phyloP scores from a whole-genome alignment of 2,888 invertebrate genomes.

The Cheilosia urbana region DNA sequence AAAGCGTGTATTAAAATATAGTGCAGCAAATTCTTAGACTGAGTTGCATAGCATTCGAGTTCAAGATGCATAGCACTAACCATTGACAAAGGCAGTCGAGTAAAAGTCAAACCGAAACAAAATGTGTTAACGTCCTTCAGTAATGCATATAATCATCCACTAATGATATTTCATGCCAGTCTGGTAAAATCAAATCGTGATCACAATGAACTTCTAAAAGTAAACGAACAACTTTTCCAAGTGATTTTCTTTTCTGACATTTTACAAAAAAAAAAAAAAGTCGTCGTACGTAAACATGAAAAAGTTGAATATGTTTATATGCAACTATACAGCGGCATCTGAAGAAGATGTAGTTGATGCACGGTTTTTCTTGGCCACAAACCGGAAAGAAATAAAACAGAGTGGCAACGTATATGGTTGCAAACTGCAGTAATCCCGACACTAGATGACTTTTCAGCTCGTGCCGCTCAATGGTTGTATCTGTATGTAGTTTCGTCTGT shows the following conservation, averaged over 20 bases:
- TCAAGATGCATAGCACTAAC: background rate
- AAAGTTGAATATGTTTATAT: background rate
- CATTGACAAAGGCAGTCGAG: slow-evolving; percentile 20
- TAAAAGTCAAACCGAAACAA: slow-evolving; percentile 40
- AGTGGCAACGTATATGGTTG: background rate
- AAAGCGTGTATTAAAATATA: too few relatives aligned
- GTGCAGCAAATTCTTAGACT: too few relatives aligned
- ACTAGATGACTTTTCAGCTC: slow-evolving; percentile 37
- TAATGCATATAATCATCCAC: slow-evolving; percentile 5
- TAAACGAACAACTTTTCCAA: slow-evolving; percentile 74
- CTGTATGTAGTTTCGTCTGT: background rate
- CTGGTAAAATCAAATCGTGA: slow-evolving; percentile 57
- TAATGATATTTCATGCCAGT: slow-evolving; percentile 46
- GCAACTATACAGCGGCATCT: slow-evolving; percentile 8
- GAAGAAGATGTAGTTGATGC: slow-evolving; percentile 49
- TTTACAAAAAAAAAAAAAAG: slow-evolving; percentile 47
- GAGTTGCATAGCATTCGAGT: background rate
- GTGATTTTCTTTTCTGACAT: slow-evolving; percentile 66
- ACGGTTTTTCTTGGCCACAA: slow-evolving; percentile 42
- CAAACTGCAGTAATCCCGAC: background rate
- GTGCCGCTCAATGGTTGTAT: slow-evolving; percentile 12
- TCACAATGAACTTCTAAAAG: slow-evolving; percentile 74
- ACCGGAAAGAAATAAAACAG: slow-evolving; percentile 67
- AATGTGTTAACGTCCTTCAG: slow-evolving; percentile 52
- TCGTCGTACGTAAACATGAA: slow-evolving; percentile 15